phyloP scores from a whole-genome alignment of 2,113 vertebrate genomes.

The Isurus oxyrinchus region DNA sequence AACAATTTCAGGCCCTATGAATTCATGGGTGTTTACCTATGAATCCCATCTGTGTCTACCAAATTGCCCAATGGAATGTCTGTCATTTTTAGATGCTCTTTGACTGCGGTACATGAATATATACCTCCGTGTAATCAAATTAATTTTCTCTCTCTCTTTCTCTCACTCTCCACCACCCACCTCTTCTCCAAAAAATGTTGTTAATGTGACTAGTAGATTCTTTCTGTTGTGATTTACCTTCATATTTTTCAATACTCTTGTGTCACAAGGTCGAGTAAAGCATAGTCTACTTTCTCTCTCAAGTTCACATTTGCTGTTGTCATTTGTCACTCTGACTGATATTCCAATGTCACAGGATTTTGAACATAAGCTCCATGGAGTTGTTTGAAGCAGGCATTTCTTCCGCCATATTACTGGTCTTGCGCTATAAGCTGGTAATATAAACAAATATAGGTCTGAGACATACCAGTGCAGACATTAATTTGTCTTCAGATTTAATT shows the following conservation, averaged over 20 bases:
- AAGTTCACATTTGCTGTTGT: conserved; percentile 84
- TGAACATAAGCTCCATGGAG: conserved; percentile 86
- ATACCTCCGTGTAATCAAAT: background rate
- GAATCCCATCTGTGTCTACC: background rate
- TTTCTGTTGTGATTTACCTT: conserved; percentile 63
- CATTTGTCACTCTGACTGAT: conserved; percentile 79
- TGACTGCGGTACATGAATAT: background rate
- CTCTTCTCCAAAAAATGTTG: background rate
- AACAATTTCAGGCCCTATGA: background rate
- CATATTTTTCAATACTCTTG: conserved; percentile 54
- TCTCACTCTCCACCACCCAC: too few species aligned
- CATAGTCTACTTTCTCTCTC: conserved; percentile 80
- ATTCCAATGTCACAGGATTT: conserved; percentile 85
- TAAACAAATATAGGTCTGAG: conserved; percentile 40
- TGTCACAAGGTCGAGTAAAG: conserved; percentile 76
- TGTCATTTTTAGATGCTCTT: background rate
- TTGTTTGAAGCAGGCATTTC: conserved; percentile 84
- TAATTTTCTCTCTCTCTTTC: background rate
- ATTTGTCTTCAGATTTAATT: background rate
- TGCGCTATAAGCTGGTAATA: conserved; percentile 81
- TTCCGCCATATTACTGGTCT: conserved; percentile 82
- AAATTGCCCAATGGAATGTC: background rate
- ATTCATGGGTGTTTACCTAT: background rate
- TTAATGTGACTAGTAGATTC: background rate
- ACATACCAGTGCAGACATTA: background rate